These are phyloP conservation scores for Odobenus rosmarus DNA, from an alignment of 2,113 vertebrate genomes.

Conservation along the genomic window DNA sequence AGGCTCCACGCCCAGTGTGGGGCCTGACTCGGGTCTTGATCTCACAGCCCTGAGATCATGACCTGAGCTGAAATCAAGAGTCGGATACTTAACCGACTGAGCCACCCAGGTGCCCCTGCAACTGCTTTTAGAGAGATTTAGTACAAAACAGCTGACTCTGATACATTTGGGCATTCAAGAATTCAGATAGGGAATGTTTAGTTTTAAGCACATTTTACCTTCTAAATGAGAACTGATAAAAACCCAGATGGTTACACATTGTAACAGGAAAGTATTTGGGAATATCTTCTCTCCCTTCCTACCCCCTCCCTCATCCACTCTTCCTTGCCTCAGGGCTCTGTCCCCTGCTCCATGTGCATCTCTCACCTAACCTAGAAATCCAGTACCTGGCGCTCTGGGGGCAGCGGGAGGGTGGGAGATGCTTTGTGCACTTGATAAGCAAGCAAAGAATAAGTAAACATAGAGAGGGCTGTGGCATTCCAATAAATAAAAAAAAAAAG, in stretches of 20 bases:
- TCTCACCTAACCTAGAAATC: not conserved
- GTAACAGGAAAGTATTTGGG: not conserved
- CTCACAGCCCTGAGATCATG: not conserved
- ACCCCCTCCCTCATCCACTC: rapidly evolving
- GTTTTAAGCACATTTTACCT: not conserved
- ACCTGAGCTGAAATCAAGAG: not conserved
- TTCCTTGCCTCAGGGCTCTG: not conserved
- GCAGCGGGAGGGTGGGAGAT: not conserved
- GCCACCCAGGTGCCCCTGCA: not conserved
- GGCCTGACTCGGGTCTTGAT: not conserved
- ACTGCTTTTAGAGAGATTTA: constrained; percentile 30
- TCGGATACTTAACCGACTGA: not conserved
- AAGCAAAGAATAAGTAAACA: constrained; percentile 4
- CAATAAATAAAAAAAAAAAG: constrained; percentile 1
- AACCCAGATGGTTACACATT: not conserved
- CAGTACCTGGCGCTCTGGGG: not conserved
- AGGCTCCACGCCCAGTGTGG: not conserved
- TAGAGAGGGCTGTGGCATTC: not conserved
- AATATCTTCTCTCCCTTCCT: not conserved
- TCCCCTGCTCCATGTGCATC: not conserved
- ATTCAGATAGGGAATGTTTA: not conserved
- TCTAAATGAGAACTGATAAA: not conserved
- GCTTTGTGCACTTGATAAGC: not conserved
- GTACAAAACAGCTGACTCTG: not conserved
- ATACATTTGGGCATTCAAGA: not conserved